These are phyloP conservation scores for Bombus superbus DNA, from an alignment of 1,140 invertebrate species.

Conservation along the genomic window DNA sequence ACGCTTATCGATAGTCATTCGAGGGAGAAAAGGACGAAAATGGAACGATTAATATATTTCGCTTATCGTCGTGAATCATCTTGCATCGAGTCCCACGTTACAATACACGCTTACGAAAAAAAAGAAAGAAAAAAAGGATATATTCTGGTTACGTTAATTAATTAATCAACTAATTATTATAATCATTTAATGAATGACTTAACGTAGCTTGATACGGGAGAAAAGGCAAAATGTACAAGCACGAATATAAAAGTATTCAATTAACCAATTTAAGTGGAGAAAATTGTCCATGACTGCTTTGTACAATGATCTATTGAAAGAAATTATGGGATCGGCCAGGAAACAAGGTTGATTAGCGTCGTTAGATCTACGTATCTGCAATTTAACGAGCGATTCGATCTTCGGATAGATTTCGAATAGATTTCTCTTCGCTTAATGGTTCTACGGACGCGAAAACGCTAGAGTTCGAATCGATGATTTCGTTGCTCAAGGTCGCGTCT, in stretches of 20 bases:
- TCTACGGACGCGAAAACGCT: not conserved
- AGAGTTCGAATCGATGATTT: too few relatives aligned
- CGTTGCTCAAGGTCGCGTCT: too few relatives aligned
- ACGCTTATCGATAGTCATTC: not conserved
- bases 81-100: not conserved
- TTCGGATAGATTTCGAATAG: not conserved
- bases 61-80: too few relatives aligned
- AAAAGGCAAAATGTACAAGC: too few relatives aligned
- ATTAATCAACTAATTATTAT: not conserved
- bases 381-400: not conserved
- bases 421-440: not conserved
- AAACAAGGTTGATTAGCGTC: not conserved
- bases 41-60: too few relatives aligned
- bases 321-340: slow-evolving; percentile 2
- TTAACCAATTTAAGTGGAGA: not conserved
- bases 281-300: not conserved
- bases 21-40: too few relatives aligned
- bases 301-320: slow-evolving; percentile 2
- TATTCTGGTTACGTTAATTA: not conserved
- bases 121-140: not conserved
- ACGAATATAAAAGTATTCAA: not conserved
- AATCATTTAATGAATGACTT: not conserved
- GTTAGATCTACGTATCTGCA: not conserved
- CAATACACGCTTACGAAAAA: not conserved
- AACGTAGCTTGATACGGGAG: not conserved